Evolutionary conservation across 1,140 invertebrate genomes (phyloP).

Genomic region (Kradibia gibbosae): DNA sequence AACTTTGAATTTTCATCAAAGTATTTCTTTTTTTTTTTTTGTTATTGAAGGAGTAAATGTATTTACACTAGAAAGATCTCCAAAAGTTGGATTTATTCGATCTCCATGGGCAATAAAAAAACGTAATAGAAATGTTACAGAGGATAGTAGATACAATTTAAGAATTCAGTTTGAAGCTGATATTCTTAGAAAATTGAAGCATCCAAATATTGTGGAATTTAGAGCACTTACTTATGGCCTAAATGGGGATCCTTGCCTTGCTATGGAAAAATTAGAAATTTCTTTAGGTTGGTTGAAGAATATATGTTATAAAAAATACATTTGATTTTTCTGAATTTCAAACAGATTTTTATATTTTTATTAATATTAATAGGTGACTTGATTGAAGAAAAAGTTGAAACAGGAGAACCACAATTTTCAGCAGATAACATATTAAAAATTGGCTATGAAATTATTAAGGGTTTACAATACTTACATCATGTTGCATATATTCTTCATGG

Average conservation of each 20-base stretch:
- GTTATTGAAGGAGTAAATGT: slow-evolving; percentile 79
- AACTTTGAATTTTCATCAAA: slow-evolving; percentile 24
- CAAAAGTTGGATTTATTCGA: slow-evolving; percentile 75
- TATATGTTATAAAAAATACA: not conserved
- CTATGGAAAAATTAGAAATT: slow-evolving; percentile 80
- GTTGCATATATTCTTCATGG: slow-evolving; percentile 83
- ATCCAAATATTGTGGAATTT: slow-evolving; percentile 90
- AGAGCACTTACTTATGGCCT: slow-evolving; percentile 77
- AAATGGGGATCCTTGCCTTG: slow-evolving; percentile 79
- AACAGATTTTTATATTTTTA: not conserved
- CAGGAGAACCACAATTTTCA: slow-evolving; percentile 73
- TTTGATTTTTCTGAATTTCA: not conserved
- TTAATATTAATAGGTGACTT: slow-evolving; percentile 72
- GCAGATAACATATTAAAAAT: slow-evolving; percentile 79
- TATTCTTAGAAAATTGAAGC: slow-evolving; percentile 79
- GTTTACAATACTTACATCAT: slow-evolving; percentile 85
- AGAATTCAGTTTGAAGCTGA: slow-evolving; percentile 82
- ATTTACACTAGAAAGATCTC: slow-evolving; percentile 82
- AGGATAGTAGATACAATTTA: slow-evolving; percentile 67
- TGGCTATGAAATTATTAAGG: slow-evolving; percentile 79
- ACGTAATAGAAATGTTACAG: slow-evolving; percentile 70
- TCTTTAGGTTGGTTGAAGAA: slow-evolving; percentile 72
- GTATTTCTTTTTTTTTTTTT: slow-evolving; percentile 7
- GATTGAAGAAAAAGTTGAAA: slow-evolving; percentile 80
- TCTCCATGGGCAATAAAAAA: slow-evolving; percentile 91